These are phyloP conservation scores for Catocala fraxini DNA, from an alignment of 2,888 invertebrate species.

Conservation along the genomic window DNA sequence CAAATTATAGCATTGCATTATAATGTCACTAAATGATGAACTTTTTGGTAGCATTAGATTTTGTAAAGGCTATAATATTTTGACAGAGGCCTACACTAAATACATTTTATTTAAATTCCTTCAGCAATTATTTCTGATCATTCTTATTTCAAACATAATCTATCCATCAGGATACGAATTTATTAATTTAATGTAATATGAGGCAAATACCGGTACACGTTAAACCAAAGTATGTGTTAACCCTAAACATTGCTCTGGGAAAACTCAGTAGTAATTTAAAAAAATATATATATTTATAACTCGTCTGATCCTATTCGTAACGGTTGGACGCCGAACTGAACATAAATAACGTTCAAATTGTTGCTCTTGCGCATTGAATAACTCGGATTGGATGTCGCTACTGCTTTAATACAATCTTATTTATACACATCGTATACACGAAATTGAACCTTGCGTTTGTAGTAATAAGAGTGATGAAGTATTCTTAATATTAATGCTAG, in stretches of 20 bases:
- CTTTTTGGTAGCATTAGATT: too few relatives aligned
- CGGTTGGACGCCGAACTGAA: slow-evolving; percentile 58
- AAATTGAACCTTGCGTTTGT: neutral
- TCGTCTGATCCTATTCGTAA: slow-evolving; percentile 63
- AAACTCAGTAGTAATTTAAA: slow-evolving; percentile 47
- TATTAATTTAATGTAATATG: too few relatives aligned
- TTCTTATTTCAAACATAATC: too few relatives aligned
- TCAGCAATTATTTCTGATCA: too few relatives aligned
- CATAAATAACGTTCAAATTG: slow-evolving; percentile 69
- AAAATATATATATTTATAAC: slow-evolving; percentile 57
- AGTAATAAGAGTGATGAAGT: neutral
- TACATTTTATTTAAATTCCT: too few relatives aligned
- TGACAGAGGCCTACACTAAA: too few relatives aligned
- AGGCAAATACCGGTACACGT: too few relatives aligned
- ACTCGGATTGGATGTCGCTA: slow-evolving; percentile 65
- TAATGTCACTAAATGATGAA: too few relatives aligned
- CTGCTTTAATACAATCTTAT: slow-evolving; percentile 45
- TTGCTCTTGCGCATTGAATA: slow-evolving; percentile 58
- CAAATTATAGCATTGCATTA: too few relatives aligned
- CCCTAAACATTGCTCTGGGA: slow-evolving; percentile 24
- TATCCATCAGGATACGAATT: too few relatives aligned
- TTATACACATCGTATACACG: neutral
- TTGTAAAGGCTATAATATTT: too few relatives aligned
- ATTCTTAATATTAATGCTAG: slow-evolving; percentile 4
- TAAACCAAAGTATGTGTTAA: neutral